Evolutionary conservation across 2,113 vertebrate genomes (phyloP), one percentile per base, ranked within the genome.

Genomic region (Malurus cyaneus): DNA sequence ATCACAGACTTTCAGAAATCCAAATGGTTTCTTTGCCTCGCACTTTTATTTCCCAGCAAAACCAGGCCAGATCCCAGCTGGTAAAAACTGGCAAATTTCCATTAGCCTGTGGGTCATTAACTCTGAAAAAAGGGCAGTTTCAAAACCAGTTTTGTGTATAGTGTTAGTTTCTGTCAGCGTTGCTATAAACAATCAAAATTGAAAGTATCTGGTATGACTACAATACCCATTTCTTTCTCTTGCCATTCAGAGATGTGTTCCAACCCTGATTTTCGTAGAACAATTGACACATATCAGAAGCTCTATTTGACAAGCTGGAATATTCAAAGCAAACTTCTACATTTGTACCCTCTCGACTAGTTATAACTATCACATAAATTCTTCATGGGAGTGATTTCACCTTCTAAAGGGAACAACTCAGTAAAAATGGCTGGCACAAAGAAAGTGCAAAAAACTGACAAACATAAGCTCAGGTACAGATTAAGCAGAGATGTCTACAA

Each of bases 161-260:
- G 80, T 78, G 80, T 90, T 94, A 88, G 72, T 93, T 96, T 96
- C 86, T 90, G 80, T 95, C 86, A 76, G 80, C n/a, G 76, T 94
- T 97, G 94, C 95, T 96, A 97, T 96, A 96, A 95, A 96, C 94
- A 96, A 94, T 92, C 20, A 42, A 94, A 96, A 96, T 65, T 80
- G 92, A 94, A 96, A 97, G 92, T 97, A 89, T 97, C 44, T 92
- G 85, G 80, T 95, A 95, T 80, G 70, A 91, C 73, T 82, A 88
- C 70, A 90, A 96, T 74, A 84, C 69, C 80, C 67, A 67, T 62
- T 95, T 95, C 70, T 93, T 96, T 93, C 86, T 93, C n/a, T 34
- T 70, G 80, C 82, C 80, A 93, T 88, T 96, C 90, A 86, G 82
- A 84, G 73, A 74, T 29, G 25, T 39, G 54, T 69, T 95, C 88